These are phyloP conservation scores for Oscheius sp. DNA, from an alignment of 2,888 invertebrate species.

Conservation along the genomic window DNA sequence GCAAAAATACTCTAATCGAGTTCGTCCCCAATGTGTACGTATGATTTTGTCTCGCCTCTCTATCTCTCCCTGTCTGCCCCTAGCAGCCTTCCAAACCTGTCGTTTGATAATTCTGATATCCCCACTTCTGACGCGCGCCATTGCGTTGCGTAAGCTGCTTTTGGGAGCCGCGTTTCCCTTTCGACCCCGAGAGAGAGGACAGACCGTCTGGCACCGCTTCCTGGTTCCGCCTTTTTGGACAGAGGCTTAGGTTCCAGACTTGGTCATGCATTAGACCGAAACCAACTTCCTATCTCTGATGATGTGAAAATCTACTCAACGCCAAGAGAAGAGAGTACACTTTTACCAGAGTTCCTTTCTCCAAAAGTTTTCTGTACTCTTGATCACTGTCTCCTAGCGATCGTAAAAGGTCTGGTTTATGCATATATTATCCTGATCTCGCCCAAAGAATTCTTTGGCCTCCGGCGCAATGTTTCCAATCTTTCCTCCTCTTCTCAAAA, in stretches of 20 bases:
- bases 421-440: too few relatives aligned
- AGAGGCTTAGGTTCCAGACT: not conserved
- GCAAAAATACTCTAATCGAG: not conserved
- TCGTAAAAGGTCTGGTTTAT: too few relatives aligned
- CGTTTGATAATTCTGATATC: conserved; percentile 36
- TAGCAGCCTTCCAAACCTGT: conserved; percentile 34
- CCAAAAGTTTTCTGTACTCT: too few relatives aligned
- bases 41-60: conserved; percentile 1
- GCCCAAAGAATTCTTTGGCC: too few relatives aligned
- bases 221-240: not conserved
- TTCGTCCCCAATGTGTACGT: not conserved
- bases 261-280: too few relatives aligned
- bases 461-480: too few relatives aligned
- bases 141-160: conserved; percentile 30
- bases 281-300: too few relatives aligned
- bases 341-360: too few relatives aligned
- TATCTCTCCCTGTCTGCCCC: not conserved
- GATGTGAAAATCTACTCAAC: too few relatives aligned
- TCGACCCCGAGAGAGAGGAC: conserved; percentile 9
- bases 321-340: too few relatives aligned
- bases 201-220: not conserved
- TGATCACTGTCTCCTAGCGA: too few relatives aligned
- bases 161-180: conserved; percentile 26
- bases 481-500: too few relatives aligned
- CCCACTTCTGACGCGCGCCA: conserved; percentile 17